These are phyloP conservation scores for Drosophila hydei DNA, from an alignment of 1,140 invertebrate genomes.

Conservation along the genomic window DNA sequence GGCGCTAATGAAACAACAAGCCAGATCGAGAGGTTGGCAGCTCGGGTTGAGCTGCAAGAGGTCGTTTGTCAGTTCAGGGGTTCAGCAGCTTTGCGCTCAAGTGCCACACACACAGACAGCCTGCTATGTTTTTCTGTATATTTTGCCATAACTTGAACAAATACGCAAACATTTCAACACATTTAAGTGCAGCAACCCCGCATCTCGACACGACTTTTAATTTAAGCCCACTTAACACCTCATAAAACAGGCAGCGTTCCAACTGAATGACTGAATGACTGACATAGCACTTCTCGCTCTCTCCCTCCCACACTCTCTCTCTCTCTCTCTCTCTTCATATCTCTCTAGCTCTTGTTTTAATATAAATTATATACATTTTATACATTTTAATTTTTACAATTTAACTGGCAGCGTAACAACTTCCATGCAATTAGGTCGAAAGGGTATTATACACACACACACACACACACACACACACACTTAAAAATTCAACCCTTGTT, in stretches of 20 bases:
- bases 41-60: background rate
- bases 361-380: slow-evolving; percentile 79
- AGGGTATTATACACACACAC: slow-evolving; percentile 56
- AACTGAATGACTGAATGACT: slow-evolving; percentile 45
- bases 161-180: slow-evolving; percentile 80
- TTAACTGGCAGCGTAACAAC: slow-evolving; percentile 67
- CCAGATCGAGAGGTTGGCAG: background rate
- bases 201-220: slow-evolving; percentile 64
- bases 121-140: slow-evolving; percentile 33
- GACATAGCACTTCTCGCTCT: slow-evolving; percentile 20
- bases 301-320: background rate
- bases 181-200: slow-evolving; percentile 41
- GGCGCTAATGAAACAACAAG: slow-evolving; percentile 47
- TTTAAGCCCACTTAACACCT: slow-evolving; percentile 82
- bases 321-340: background rate
- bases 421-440: slow-evolving; percentile 80
- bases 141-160: slow-evolving; percentile 74
- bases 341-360: slow-evolving; percentile 36
- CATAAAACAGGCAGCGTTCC: slow-evolving; percentile 72
- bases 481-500: slow-evolving; percentile 46
- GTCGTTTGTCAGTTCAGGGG: slow-evolving; percentile 24
- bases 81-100: slow-evolving; percentile 27
- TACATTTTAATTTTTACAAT: slow-evolving; percentile 81
- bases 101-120: slow-evolving; percentile 28
- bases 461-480: slow-evolving; percentile 3